Conservation (phyloP, 2,888 invertebrate species). For the Xanthostigma xanthostigma region DNA sequence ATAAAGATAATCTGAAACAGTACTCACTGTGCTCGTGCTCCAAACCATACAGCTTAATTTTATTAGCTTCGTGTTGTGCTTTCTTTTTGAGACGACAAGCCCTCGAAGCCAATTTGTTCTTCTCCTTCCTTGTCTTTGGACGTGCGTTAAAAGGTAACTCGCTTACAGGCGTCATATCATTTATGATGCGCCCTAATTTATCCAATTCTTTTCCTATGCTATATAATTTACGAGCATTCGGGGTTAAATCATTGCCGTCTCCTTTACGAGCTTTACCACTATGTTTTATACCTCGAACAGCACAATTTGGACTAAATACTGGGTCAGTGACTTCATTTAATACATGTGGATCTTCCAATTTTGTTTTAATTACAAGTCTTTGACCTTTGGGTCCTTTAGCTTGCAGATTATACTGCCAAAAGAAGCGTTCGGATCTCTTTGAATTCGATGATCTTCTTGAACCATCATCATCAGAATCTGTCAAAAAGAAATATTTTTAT, state of each 20-base stretch:
- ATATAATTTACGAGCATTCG: conserved; percentile 82
- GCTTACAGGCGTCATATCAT: conserved; percentile 90
- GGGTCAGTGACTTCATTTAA: conserved; percentile 87
- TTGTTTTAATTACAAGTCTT: conserved; percentile 66
- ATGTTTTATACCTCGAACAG: conserved; percentile 78
- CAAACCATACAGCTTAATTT: conserved; percentile 85
- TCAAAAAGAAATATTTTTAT: conserved; percentile 9
- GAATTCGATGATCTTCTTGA: conserved; percentile 17
- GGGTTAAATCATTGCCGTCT: conserved; percentile 93
- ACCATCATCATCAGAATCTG: conserved; percentile 52
- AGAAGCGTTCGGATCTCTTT: conserved; percentile 50
- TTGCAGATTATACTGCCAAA: conserved; percentile 99
- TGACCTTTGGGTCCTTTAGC: conserved; percentile 96
- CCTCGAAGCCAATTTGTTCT: conserved; percentile 92
- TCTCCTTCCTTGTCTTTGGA: conserved; percentile 90
- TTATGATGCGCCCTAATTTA: conserved; percentile 79
- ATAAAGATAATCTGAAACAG: neutral
- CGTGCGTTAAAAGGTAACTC: conserved; percentile 80
- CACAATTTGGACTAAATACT: conserved; percentile 86
- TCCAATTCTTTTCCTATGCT: conserved; percentile 85
- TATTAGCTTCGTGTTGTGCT: conserved; percentile 97
- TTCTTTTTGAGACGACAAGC: conserved; percentile 97
- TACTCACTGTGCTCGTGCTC: conserved; percentile 88
- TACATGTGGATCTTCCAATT: conserved; percentile 82
- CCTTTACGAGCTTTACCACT: conserved; percentile 83